These are phyloP conservation scores for Trochalopteron elliotii DNA, from an alignment of 2,113 vertebrate species.

Conservation along the genomic window DNA sequence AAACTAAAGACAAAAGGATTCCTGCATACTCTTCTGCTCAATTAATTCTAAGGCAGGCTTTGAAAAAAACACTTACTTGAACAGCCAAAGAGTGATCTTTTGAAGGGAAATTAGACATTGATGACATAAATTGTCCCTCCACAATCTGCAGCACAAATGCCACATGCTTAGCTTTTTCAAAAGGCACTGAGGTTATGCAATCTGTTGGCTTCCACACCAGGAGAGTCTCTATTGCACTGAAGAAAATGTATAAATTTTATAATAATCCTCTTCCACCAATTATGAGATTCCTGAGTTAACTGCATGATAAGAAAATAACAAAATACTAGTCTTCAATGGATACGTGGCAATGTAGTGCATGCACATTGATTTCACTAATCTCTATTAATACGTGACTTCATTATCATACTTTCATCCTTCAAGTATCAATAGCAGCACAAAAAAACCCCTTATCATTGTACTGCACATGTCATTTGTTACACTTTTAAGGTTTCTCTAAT, in stretches of 20 bases:
- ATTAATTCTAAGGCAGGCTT: background rate
- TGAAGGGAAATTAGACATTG: rapidly evolving
- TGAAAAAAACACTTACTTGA: background rate
- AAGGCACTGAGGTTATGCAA: background rate
- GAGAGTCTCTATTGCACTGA: background rate
- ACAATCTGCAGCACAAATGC: background rate
- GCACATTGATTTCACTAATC: background rate
- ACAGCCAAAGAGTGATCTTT: background rate
- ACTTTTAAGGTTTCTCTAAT: background rate
- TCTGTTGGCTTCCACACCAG: background rate
- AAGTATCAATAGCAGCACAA: background rate
- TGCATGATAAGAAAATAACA: background rate
- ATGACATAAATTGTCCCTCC: background rate
- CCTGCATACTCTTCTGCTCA: background rate
- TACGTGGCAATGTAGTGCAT: rapidly evolving
- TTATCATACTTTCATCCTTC: background rate
- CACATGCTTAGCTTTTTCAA: background rate
- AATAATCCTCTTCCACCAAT: background rate
- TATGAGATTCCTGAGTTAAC: background rate
- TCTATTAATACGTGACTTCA: background rate
- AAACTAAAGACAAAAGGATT: background rate
- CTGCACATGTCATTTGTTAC: rapidly evolving
- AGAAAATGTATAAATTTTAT: background rate
- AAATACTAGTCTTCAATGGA: background rate
- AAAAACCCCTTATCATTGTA: background rate